A percentile compares a stretch with the other conserved stretches of the same genome.
phyloP scores from a whole-genome alignment of 2,888 invertebrate genomes.

The Fragum whitleyi region DNA sequence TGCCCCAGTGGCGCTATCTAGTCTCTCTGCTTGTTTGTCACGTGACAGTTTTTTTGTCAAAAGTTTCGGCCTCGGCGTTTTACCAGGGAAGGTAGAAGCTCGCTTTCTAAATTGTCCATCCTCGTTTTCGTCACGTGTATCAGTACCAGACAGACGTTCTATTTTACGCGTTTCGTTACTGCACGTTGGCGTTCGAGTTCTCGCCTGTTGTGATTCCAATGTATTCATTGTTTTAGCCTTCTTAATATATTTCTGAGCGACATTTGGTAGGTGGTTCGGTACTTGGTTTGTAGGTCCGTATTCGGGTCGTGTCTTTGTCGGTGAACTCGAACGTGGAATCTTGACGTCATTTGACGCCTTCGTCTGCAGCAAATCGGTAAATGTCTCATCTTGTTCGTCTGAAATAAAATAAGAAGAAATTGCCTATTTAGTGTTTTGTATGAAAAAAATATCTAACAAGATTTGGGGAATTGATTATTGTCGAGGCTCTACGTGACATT shows the following conservation, averaged over 20 bases:
- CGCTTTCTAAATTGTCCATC: constrained; percentile 49
- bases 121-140: background rate
- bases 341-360: constrained; percentile 38
- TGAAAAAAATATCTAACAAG: background rate
- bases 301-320: constrained; percentile 22
- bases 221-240: constrained; percentile 2
- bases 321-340: constrained; percentile 37
- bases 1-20: background rate
- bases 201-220: background rate
- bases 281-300: background rate
- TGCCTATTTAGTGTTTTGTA: too few species aligned
- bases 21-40: constrained; percentile 20
- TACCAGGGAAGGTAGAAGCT: constrained; percentile 60
- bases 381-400: constrained; percentile 44
- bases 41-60: constrained; percentile 28
- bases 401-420: constrained; percentile 4
- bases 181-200: constrained; percentile 9
- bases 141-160: background rate
- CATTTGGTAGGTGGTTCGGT: constrained; percentile 38
- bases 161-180: background rate
- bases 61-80: constrained; percentile 42
- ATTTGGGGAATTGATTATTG: too few species aligned
- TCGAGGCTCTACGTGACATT: too few species aligned
- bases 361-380: constrained; percentile 45
- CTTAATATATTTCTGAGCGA: constrained; percentile 56